These are phyloP conservation scores for Aphaenogaster ashmeadi DNA, from an alignment of 1,140 invertebrate species.

Conservation along the genomic window DNA sequence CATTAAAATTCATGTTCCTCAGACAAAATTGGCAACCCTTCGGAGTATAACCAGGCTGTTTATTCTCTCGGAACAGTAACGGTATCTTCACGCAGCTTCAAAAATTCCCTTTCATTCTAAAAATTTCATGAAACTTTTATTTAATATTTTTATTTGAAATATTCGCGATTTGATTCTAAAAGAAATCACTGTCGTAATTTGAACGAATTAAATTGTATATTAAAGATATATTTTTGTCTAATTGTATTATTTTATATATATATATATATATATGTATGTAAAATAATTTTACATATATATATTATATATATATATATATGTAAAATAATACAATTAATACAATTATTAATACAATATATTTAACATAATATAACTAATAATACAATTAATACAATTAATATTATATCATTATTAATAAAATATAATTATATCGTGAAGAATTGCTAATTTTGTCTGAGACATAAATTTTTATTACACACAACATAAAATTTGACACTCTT, in stretches of 20 bases:
- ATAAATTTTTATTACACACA: neutral
- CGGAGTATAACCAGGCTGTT: neutral
- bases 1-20: constrained; percentile 51
- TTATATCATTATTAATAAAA: neutral
- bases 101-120: neutral
- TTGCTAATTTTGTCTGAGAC: neutral
- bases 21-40: neutral
- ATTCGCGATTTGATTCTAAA: neutral
- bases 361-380: too few relatives aligned
- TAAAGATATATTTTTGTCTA: neutral
- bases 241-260: too few relatives aligned
- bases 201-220: neutral
- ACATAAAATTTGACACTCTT: neutral
- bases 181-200: neutral
- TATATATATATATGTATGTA: neutral
- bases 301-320: neutral
- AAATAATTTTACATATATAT: too few relatives aligned
- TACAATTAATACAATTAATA: too few relatives aligned
- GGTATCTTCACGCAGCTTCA: constrained; percentile 17
- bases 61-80: constrained; percentile 46
- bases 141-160: neutral
- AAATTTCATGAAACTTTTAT: neutral
- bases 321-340: neutral
- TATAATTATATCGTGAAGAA: neutral
- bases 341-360: too few relatives aligned